Evolutionary conservation across 2,888 invertebrate species (phyloP), one percentile per base, ranked within the genome.

Genomic region (Idaea biselata): DNA sequence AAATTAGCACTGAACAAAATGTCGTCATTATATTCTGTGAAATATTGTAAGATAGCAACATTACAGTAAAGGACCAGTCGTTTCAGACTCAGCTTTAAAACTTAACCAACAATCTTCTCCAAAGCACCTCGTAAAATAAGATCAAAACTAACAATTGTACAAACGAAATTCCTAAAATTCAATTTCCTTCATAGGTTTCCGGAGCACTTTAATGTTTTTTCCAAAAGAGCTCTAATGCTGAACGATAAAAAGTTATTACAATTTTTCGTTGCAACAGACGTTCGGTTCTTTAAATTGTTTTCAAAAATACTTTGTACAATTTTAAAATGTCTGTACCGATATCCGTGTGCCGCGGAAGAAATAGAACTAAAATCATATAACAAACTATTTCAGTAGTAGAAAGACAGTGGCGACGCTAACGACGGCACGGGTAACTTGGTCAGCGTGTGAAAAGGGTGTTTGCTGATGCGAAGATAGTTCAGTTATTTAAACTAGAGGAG

Each of bases 211-310:
- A 25, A 25, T 25, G 25, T 25, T 25, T 25, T 25, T 55, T 44
- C 55, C 17, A 55, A 55, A 55, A 55, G 44, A 44, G 44, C 44
- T 44, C 17, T 55, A 55, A 55, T 16, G 17, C 55, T 16, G 17
- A 6, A 55, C 55, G 16, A 55, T 55, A 55, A 55, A 55, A 55
- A 55, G 55, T 55, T 55, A 55, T 55, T 55, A 17, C 16, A 17
- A 55, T 55, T 55, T 55, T 55, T 17, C 55, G 55, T 55, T 55
- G 44, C 44, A 44, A 14, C 44, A 44, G 44, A 44, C 44, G 44
- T 44, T 44, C 14, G 44, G 44, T 44, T 44, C 11, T 33, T 44
- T 11, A 44, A 44, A 44, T 44, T 44, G 44, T 44, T 44, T 44
- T 44, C 14, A 8, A 44, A 25, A 44, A 44, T 44, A 8, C 14